Evolutionary conservation across 2,888 invertebrate genomes (phyloP).

Genomic region (Spicauda simplicius): DNA sequence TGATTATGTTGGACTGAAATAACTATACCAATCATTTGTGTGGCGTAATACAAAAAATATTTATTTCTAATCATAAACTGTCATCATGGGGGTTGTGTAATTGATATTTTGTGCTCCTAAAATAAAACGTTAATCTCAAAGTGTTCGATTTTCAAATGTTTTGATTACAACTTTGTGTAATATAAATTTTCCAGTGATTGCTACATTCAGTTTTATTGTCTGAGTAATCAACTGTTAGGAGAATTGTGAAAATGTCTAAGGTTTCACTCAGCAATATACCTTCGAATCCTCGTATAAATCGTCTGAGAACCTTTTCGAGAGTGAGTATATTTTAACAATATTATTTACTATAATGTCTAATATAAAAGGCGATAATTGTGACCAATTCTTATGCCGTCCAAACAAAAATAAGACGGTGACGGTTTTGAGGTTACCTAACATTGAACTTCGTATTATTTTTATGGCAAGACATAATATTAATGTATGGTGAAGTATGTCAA

Average conservation of each 20-base stretch:
- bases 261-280: conserved; percentile 79
- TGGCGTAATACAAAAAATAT: conserved; percentile 16
- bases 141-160: conserved; percentile 59
- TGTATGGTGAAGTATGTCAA: neutral
- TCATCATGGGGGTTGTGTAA: conserved; percentile 60
- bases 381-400: neutral
- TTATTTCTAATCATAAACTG: conserved; percentile 35
- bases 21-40: conserved; percentile 32
- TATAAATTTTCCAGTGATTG: conserved; percentile 39
- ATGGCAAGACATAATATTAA: neutral
- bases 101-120: conserved; percentile 57
- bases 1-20: conserved; percentile 37
- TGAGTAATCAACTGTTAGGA: conserved; percentile 26
- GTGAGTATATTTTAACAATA: conserved; percentile 57
- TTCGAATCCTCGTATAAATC: conserved; percentile 77
- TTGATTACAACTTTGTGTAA: conserved; percentile 61
- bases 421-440: conserved; percentile 42
- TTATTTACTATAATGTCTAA: conserved; percentile 32
- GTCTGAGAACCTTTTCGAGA: conserved; percentile 78
- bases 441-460: conserved; percentile 29
- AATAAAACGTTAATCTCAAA: conserved; percentile 62
- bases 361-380: neutral
- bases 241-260: conserved; percentile 71
- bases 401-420: conserved; percentile 5
- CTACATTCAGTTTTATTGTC: conserved; percentile 8